A percentile compares a stretch with the other conserved stretches of the same genome.
These are phyloP conservation scores for Drosophila ogumai DNA, from an alignment of 1,140 invertebrate species.

Conservation along the genomic window DNA sequence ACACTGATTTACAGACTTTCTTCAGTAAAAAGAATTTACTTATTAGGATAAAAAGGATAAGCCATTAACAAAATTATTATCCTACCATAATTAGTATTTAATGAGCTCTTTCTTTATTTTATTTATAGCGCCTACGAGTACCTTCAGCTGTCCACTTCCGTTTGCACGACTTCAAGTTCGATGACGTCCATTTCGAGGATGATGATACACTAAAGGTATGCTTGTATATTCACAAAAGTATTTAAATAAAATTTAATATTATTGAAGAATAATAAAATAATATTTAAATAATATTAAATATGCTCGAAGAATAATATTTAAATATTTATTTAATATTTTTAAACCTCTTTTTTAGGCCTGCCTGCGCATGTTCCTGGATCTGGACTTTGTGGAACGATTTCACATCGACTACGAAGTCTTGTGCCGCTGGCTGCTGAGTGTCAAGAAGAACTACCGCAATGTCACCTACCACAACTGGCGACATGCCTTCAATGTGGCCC, in stretches of 20 bases:
- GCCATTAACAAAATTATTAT: not conserved
- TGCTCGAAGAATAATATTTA: not conserved
- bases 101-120: not conserved
- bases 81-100: not conserved
- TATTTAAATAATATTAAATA: not conserved
- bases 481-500: constrained; percentile 97
- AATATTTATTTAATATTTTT: not conserved
- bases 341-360: constrained; percentile 88
- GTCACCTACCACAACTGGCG: constrained; percentile 99
- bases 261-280: too few species aligned
- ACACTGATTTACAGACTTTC: not conserved
- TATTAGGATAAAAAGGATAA: not conserved
- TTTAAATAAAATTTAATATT: not conserved
- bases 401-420: constrained; percentile 95
- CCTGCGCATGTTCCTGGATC: constrained; percentile 95
- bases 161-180: constrained; percentile 94
- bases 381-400: constrained; percentile 95
- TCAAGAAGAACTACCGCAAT: constrained; percentile 98
- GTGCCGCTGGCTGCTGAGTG: constrained; percentile 95
- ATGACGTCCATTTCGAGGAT: constrained; percentile 93
- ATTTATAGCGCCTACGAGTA: constrained; percentile 85
- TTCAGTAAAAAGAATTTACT: not conserved
- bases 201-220: constrained; percentile 92
- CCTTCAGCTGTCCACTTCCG: constrained; percentile 93
- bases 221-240: not conserved